These are phyloP conservation scores for Alloplasta piceator DNA, from an alignment of 2,888 invertebrate species.

Conservation along the genomic window DNA sequence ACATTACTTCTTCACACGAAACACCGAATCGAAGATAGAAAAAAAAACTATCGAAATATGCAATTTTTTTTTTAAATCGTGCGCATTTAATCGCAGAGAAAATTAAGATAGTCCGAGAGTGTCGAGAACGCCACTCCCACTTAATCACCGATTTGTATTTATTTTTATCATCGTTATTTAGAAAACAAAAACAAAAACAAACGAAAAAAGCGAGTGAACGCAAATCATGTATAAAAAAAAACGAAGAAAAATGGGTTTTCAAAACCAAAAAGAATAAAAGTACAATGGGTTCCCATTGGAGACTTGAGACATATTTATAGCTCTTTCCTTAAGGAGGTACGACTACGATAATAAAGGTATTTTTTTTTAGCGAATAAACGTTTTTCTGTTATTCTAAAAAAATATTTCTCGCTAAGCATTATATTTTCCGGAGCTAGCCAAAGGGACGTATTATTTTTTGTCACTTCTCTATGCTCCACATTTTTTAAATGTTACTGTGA, in stretches of 20 bases:
- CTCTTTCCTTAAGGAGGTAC: slow-evolving; percentile 42
- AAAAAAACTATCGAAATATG: slow-evolving; percentile 49
- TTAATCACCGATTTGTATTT: slow-evolving; percentile 48
- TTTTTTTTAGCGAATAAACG: too few relatives aligned
- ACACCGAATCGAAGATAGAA: slow-evolving; percentile 24
- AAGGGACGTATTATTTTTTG: too few relatives aligned
- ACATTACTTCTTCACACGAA: slow-evolving; percentile 1
- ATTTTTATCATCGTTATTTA: slow-evolving; percentile 62
- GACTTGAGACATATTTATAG: slow-evolving; percentile 50
- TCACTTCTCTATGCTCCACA: too few relatives aligned
- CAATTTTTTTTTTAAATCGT: slow-evolving; percentile 27
- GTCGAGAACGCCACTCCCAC: slow-evolving; percentile 10
- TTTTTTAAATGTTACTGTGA: too few relatives aligned
- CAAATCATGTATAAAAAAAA: slow-evolving; percentile 61
- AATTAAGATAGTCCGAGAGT: slow-evolving; percentile 41
- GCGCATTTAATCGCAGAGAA: slow-evolving; percentile 58
- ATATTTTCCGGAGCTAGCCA: too few relatives aligned
- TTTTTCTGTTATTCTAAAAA: too few relatives aligned
- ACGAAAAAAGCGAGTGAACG: slow-evolving; percentile 32
- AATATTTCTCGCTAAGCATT: too few relatives aligned
- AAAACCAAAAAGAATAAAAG: slow-evolving; percentile 45
- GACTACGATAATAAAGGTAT: too few relatives aligned
- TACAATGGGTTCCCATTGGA: slow-evolving; percentile 54
- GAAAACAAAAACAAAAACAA: slow-evolving; percentile 57
- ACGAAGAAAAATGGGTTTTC: slow-evolving; percentile 1